Conservation (phyloP, 2,113 vertebrate species). For the Fregetta grallaria region DNA sequence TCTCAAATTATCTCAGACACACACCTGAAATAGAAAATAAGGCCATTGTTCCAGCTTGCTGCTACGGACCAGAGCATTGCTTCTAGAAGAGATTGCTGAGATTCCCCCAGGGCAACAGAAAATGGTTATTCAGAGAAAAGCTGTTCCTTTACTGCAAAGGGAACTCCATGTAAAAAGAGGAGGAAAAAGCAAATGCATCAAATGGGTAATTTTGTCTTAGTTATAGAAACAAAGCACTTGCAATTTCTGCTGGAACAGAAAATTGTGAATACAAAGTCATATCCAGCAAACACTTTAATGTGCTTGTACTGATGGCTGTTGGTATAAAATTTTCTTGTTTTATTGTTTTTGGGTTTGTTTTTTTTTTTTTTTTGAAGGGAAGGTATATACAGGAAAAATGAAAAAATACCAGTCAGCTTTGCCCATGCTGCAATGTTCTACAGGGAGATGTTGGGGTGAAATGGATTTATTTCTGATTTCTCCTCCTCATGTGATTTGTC, state of each 20-base stretch:
- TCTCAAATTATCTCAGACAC: not conserved
- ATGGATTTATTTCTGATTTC: slow-evolving; percentile 7
- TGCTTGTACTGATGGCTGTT: not conserved
- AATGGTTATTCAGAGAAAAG: not conserved
- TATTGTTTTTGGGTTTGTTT: not conserved
- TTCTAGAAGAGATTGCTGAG: not conserved
- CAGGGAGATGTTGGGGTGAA: not conserved
- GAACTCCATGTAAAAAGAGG: not conserved
- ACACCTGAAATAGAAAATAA: not conserved
- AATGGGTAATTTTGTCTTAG: not conserved
- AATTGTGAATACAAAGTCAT: not conserved
- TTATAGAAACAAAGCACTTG: not conserved
- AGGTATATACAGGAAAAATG: not conserved
- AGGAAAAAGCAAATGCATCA: not conserved
- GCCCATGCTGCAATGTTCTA: not conserved
- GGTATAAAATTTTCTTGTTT: not conserved
- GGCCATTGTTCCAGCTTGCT: not conserved
- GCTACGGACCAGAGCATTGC: not conserved
- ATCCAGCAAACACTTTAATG: not conserved
- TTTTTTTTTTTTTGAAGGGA: not conserved
- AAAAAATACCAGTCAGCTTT: not conserved
- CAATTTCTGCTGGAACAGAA: slow-evolving; percentile 3
- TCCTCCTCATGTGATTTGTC: not conserved
- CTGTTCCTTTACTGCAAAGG: not conserved
- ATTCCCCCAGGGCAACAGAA: not conserved